Base-by-base conservation (phyloP, 2,113 vertebrate species). In the Myanophis thanlyinensis region DNA sequence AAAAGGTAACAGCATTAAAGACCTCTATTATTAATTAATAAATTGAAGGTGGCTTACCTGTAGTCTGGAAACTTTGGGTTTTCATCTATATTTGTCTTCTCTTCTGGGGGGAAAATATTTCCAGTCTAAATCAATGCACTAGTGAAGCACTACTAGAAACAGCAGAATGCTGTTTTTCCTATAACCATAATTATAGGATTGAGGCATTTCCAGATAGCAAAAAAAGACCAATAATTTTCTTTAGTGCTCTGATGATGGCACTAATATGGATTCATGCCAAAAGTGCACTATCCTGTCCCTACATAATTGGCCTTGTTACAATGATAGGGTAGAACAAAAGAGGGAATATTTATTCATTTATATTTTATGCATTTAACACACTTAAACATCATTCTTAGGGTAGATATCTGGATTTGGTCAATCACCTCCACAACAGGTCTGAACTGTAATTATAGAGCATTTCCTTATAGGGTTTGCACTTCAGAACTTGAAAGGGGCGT, bases 81-180 rank as follows among this genome's bases (percentile, higher is more conserved):
- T 94, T 94, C 86, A 95, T 93, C 52, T 18, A 93, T 23, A 87
- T 84, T 95, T 62, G 53, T 3, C 90, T 90, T 88, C 3, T 2
- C 93, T n/a, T 49, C 10, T 92, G 94, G 94, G 35, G 35, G 20
- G 94, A 94, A 89, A 94, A 93, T 44, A 87, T 4, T 86, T 92
- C 80, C 92, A 86, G 95, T 59, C 6, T 85, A 92, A 93, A 85
- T 85, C 92, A 93, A 51, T 46, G 89, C 3, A 90, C 30, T 93
- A 93, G 90, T 93, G 91, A 88, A 91, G 87, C 93, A 56, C 93
- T 90, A 87, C 30, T 54, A 8, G 91, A 30, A 47, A 23, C n/a
- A 95, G 73, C 62, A 40, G 80, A 86, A 1, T 85, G 91, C 47
- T 11, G 10, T 93, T 93, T 94, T 91, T 30, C 47, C 47, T 25